Evolutionary conservation across 2,888 invertebrate species (phyloP).

Genomic region (Didymodactylos carnosus): DNA sequence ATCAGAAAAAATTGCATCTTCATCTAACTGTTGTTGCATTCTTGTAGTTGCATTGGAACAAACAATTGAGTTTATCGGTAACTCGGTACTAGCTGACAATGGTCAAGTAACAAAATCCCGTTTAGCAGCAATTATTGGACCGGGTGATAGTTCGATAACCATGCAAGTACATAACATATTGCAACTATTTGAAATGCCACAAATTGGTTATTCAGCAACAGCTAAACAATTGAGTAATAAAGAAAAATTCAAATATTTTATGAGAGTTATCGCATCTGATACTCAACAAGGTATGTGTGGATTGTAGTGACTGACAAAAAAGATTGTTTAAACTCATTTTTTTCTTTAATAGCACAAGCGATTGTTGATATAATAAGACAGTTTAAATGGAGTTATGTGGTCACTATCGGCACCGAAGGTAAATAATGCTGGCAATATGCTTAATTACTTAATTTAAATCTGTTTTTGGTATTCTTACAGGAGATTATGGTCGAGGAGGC

Average conservation of each 20-base stretch:
- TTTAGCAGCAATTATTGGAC: constrained; percentile 52
- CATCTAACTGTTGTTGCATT: no score
- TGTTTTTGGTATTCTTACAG: background rate
- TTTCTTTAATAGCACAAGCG: no score
- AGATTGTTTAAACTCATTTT: no score
- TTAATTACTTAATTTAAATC: background rate
- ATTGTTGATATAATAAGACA: constrained; percentile 19
- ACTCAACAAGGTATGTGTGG: no score
- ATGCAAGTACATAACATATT: constrained; percentile 52
- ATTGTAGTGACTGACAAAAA: no score
- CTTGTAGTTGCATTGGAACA: constrained; percentile 58
- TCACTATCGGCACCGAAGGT: constrained; percentile 56
- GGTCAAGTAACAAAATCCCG: constrained; percentile 18
- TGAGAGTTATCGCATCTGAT: constrained; percentile 58
- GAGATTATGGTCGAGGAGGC: constrained; percentile 12
- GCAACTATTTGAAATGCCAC: constrained; percentile 46
- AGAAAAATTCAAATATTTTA: constrained; percentile 52
- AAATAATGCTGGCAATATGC: constrained; percentile 23
- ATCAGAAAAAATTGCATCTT: no score
- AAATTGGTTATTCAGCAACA: constrained; percentile 58
- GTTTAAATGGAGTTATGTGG: constrained; percentile 56
- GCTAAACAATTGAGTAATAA: constrained; percentile 55
- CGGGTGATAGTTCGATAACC: constrained; percentile 52
- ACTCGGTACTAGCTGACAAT: constrained; percentile 38
- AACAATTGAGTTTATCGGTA: constrained; percentile 53